Evolutionary conservation across 2,797 vertebrate species (phyloP), one percentile per base, ranked within the genome.

Genomic region (Pterois miles): DNA sequence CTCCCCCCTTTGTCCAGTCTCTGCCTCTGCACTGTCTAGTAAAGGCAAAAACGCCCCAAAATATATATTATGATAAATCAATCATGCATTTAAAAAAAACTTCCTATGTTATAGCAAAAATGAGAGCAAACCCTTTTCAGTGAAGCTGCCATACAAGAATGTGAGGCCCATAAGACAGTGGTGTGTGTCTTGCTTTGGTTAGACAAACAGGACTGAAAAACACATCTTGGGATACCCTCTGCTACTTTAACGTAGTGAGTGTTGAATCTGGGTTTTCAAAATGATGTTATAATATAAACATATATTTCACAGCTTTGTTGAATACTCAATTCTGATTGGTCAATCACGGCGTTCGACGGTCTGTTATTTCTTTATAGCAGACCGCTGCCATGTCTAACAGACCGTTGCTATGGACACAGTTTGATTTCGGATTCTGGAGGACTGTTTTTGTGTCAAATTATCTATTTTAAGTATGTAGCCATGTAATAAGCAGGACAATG

Each of bases 281-380:
- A 43, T 43, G 20, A 20, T 43, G 10, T 13, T 36, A 25, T 40
- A 25, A 16, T 13, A 20, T 2, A 50, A 0, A 33, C 31, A 53
- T 52, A 18, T 43, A 43, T 43, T 0, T 18, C 16, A 43, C 16
- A 3, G 16, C 16, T 43, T 43, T 43, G 40, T 43, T 43, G 40
- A 43, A 1, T 43, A 43, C 40, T 43, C 7, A 43, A 43, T 43
- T 43, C 40, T 43, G 40, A 43, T 43, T 43, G 7, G 40, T 0
- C 7, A 43, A 8, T 43, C 40, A 0, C 0, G 40, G 40, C 40
- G 0, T 43, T 18, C 6, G 18, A 0, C 0, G 0, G 40, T 43
- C 16, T 43, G 40, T 0, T 43, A 18, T 43, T 18, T 43, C 40
- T 18, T 43, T 18, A 43, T 43, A 43, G 16, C 40, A 43, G 0